These are phyloP conservation scores for Zophobas atratus DNA, from an alignment of 1,140 invertebrate species.

Conservation along the genomic window DNA sequence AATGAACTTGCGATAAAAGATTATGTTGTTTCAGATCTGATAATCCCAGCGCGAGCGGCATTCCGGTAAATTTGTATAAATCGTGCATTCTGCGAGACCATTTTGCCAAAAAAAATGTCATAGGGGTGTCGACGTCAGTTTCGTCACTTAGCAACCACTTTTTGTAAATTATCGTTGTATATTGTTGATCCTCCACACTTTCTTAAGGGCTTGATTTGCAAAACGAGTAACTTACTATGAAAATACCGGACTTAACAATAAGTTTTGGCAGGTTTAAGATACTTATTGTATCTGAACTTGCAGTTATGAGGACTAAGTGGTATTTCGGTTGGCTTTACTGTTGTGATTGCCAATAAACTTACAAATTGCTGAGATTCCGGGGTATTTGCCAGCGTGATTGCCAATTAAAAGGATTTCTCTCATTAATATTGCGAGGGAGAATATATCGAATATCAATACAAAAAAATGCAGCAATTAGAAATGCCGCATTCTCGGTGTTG, in stretches of 20 bases:
- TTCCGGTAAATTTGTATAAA: constrained; percentile 14
- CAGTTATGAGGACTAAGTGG: constrained; percentile 3
- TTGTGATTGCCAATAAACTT: constrained; percentile 33
- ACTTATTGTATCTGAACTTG: constrained; percentile 12
- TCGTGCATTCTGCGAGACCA: neutral
- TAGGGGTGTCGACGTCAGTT: too few relatives aligned
- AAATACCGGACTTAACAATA: neutral
- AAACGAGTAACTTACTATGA: too few relatives aligned
- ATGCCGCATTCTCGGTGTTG: neutral
- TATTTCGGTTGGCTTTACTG: constrained; percentile 26
- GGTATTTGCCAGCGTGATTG: constrained; percentile 22
- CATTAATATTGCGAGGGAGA: constrained; percentile 2
- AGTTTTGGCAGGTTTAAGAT: constrained; percentile 20
- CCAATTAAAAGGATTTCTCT: constrained; percentile 22
- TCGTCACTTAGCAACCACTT: too few relatives aligned
- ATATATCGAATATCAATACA: neutral
- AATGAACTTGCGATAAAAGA: constrained; percentile 22
- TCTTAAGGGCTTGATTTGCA: too few relatives aligned
- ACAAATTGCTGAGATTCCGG: constrained; percentile 4
- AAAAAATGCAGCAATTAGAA: neutral
- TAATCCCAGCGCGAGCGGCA: neutral
- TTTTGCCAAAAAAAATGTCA: neutral
- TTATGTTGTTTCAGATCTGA: constrained; percentile 4
- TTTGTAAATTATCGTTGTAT: too few relatives aligned
- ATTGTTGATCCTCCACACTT: too few relatives aligned